These are phyloP conservation scores for Globodera ellingtonae DNA, from an alignment of 1,140 invertebrate species.

Conservation along the genomic window DNA sequence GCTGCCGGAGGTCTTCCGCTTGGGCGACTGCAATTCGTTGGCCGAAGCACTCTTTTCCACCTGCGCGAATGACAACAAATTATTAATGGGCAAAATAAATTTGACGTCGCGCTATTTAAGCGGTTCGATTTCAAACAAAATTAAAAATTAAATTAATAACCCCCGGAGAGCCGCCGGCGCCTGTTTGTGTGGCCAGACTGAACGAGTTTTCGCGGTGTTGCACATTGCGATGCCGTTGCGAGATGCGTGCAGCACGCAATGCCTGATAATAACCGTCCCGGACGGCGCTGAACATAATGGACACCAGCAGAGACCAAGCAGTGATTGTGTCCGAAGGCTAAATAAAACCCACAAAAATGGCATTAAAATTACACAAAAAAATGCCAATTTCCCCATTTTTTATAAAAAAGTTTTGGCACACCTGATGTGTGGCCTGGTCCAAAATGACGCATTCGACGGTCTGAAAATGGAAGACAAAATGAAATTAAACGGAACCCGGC, in stretches of 20 bases:
- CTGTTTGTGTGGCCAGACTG: neutral
- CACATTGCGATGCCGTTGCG: slow-evolving; percentile 43
- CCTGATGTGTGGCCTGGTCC: slow-evolving; percentile 60
- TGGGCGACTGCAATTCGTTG: slow-evolving; percentile 22
- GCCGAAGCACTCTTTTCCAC: slow-evolving; percentile 30
- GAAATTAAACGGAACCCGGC: neutral
- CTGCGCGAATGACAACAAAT: neutral
- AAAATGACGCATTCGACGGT: slow-evolving; percentile 59
- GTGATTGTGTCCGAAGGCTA: slow-evolving; percentile 60
- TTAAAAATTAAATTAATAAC: neutral
- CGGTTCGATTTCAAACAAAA: neutral
- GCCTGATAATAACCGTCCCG: slow-evolving; percentile 60
- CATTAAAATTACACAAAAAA: slow-evolving; percentile 7
- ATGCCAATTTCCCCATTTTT: neutral
- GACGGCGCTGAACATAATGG: slow-evolving; percentile 58
- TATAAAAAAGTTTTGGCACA: slow-evolving; percentile 13
- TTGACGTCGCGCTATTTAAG: too few relatives aligned
- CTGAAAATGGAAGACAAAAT: neutral
- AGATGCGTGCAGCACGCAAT: slow-evolving; percentile 55
- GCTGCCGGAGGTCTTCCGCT: neutral
- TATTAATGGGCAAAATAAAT: too few relatives aligned
- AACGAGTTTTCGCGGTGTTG: slow-evolving; percentile 39
- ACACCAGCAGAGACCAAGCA: slow-evolving; percentile 60
- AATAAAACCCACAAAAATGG: slow-evolving; percentile 30
- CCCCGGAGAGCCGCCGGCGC: slow-evolving; percentile 3